Evolutionary conservation across 2,888 invertebrate species (phyloP).

Genomic region (Orgyia antiqua): DNA sequence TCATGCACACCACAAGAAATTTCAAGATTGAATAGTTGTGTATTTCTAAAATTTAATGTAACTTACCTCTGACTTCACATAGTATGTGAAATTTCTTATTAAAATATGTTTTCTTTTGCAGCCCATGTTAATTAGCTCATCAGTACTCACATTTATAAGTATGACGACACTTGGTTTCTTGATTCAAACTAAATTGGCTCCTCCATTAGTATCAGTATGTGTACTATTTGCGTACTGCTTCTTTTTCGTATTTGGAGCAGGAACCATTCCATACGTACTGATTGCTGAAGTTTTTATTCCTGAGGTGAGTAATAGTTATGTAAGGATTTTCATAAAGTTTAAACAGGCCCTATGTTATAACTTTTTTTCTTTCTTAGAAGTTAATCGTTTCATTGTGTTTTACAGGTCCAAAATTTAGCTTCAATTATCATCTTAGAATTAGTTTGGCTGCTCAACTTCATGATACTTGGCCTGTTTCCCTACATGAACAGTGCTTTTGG

Average conservation of each 20-base stretch:
- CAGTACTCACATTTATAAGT: slow-evolving; percentile 40
- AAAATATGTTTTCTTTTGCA: slow-evolving; percentile 36
- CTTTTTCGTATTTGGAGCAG: slow-evolving; percentile 57
- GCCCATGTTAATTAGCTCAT: slow-evolving; percentile 54
- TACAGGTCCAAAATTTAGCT: slow-evolving; percentile 56
- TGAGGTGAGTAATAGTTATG: slow-evolving; percentile 51
- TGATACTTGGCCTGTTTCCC: slow-evolving; percentile 59
- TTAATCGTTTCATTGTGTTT: slow-evolving; percentile 2
- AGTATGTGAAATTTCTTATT: too few relatives aligned
- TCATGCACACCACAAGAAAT: too few relatives aligned
- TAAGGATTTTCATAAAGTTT: too few relatives aligned
- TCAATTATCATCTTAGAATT: slow-evolving; percentile 58
- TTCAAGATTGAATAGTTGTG: too few relatives aligned
- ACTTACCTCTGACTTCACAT: too few relatives aligned
- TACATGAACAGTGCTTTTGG: slow-evolving; percentile 42
- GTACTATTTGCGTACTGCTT: slow-evolving; percentile 57
- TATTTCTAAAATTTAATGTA: too few relatives aligned
- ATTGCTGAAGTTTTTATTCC: slow-evolving; percentile 51
- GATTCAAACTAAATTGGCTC: slow-evolving; percentile 42
- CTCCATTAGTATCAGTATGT: slow-evolving; percentile 56
- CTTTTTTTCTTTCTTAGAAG: too few relatives aligned
- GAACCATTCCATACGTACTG: slow-evolving; percentile 51
- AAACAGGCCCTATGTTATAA: too few relatives aligned
- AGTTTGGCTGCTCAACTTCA: slow-evolving; percentile 64
- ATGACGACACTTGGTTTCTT: slow-evolving; percentile 45